Evolutionary conservation across 2,113 vertebrate species (phyloP).

Genomic region (Orientallactaga bullata): DNA sequence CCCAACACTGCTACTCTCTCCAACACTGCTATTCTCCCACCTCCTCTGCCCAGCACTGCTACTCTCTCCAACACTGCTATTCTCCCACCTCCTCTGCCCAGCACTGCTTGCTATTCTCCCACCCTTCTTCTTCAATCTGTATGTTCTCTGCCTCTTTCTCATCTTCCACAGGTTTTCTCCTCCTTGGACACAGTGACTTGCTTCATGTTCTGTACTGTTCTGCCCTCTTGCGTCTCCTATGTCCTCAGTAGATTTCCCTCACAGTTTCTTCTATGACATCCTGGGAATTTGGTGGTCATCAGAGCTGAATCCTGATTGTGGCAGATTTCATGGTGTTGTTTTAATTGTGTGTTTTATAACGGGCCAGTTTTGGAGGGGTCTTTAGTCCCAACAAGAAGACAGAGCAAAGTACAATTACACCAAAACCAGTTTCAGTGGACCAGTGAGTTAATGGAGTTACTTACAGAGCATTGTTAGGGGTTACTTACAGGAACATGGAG

Average conservation of each 20-base stretch:
- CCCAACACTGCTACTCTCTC: too few species aligned
- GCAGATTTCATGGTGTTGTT: conserved; percentile 84
- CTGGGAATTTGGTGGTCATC: conserved; percentile 90
- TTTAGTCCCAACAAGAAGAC: not conserved
- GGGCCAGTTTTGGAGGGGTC: not conserved
- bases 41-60: too few species aligned
- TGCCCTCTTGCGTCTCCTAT: not conserved
- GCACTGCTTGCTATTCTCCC: too few species aligned
- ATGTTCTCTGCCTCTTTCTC: conserved; percentile 81
- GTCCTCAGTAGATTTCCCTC: conserved; percentile 90
- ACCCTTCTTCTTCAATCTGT: too few species aligned
- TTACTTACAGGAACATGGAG: too few species aligned
- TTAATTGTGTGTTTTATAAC: not conserved
- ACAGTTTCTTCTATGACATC: conserved; percentile 86
- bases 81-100: too few species aligned
- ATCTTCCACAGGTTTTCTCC: conserved; percentile 90
- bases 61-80: too few species aligned
- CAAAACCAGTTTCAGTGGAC: too few species aligned
- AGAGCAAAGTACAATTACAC: too few species aligned
- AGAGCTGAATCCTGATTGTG: conserved; percentile 91
- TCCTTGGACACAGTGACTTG: conserved; percentile 68
- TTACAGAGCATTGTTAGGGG: too few species aligned
- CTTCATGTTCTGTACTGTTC: not conserved
- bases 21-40: too few species aligned
- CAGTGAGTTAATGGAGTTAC: too few species aligned